Percentiles rank a stretch among this genome's conserved stretches.
Conservation (phyloP, 2,797 vertebrate genomes). For the Argyrosomus regius region DNA sequence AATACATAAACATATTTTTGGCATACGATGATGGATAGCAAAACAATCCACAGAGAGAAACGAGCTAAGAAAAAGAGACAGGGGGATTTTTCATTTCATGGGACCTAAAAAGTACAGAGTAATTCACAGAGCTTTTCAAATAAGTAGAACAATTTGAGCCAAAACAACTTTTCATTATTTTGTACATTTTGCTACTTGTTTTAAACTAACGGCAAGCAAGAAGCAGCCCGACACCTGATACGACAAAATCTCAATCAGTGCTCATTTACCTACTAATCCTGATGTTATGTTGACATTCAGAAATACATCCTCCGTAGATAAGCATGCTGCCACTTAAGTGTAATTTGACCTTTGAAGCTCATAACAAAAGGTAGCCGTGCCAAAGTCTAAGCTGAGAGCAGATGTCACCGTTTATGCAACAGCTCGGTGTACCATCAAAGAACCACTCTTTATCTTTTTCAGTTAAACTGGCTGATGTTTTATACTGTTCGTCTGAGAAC, state of each 20-base stretch:
- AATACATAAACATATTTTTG: background rate
- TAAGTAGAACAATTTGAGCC: background rate
- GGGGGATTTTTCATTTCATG: background rate
- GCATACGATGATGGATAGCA: background rate
- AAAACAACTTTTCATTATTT: background rate
- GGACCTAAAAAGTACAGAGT: background rate
- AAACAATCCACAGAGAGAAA: background rate
- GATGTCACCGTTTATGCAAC: slow-evolving; percentile 45
- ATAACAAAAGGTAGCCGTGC: slow-evolving; percentile 26
- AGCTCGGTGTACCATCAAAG: slow-evolving; percentile 6
- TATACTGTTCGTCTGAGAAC: background rate
- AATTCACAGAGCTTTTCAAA: background rate
- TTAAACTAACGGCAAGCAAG: background rate
- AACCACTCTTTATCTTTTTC: slow-evolving; percentile 16
- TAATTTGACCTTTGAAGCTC: slow-evolving; percentile 66
- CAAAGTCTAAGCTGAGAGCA: slow-evolving; percentile 61
- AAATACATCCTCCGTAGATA: slow-evolving; percentile 45
- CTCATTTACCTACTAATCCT: slow-evolving; percentile 23
- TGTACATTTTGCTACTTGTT: background rate
- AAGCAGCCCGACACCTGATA: background rate
- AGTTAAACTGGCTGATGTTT: slow-evolving; percentile 24
- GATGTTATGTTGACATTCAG: slow-evolving; percentile 43
- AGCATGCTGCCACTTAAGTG: slow-evolving; percentile 14
- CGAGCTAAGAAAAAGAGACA: background rate
- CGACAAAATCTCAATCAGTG: slow-evolving; percentile 19